These are phyloP conservation scores for Peromyscus eremicus DNA, from an alignment of 2,797 vertebrate genomes.

Conservation along the genomic window DNA sequence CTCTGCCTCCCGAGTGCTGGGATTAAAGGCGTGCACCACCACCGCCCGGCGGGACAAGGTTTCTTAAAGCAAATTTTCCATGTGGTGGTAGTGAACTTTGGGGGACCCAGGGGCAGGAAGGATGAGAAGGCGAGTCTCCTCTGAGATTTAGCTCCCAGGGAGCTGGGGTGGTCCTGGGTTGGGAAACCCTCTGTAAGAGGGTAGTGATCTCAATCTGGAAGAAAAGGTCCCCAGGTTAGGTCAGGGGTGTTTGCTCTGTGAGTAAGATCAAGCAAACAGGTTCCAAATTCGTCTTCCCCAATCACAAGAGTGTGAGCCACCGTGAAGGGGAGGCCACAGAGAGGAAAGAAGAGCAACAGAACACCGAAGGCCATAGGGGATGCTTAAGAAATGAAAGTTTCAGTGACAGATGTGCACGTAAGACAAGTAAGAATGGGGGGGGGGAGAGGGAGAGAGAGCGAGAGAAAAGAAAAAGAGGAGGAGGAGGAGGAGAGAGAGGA, in stretches of 20 bases:
- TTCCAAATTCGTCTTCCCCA: not conserved
- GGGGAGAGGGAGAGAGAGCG: too few relatives aligned
- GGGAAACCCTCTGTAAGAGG: not conserved
- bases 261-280: not conserved
- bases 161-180: too few relatives aligned
- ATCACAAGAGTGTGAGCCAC: not conserved
- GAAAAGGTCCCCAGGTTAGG: too few relatives aligned
- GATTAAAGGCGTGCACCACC: too few relatives aligned
- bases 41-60: not conserved
- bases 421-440: not conserved
- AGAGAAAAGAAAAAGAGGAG: fast-evolving
- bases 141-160: not conserved
- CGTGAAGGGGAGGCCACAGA: not conserved
- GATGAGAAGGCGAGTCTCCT: not conserved
- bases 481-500: too few relatives aligned
- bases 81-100: not conserved
- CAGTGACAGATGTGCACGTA: not conserved
- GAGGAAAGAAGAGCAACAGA: not conserved
- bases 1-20: too few relatives aligned
- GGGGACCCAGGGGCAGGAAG: not conserved
- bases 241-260: not conserved
- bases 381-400: not conserved
- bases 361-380: not conserved
- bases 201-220: not conserved
- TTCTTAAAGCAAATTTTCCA: not conserved